Evolutionary conservation across 2,888 invertebrate genomes (phyloP).

Genomic region (Dusona sp.): DNA sequence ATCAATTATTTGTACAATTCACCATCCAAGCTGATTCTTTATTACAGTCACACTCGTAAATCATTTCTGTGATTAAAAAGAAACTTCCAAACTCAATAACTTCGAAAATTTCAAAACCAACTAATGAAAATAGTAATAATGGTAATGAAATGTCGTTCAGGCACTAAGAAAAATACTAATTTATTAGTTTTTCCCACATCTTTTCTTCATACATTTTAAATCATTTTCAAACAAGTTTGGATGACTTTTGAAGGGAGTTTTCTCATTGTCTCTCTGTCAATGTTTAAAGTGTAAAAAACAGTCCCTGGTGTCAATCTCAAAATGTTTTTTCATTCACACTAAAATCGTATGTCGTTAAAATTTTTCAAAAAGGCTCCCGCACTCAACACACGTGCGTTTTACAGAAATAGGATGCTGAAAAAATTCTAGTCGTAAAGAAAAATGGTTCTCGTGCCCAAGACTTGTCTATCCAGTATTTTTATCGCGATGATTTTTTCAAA

Average conservation of each 20-base stretch:
- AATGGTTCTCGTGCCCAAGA: background rate
- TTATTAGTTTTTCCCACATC: background rate
- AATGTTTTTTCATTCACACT: background rate
- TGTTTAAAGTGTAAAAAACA: no score
- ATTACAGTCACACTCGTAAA: background rate
- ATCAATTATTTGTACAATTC: background rate
- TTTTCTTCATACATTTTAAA: background rate
- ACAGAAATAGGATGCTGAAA: background rate
- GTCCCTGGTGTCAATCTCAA: no score
- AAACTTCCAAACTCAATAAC: background rate
- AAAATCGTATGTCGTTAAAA: background rate
- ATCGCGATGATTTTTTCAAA: background rate
- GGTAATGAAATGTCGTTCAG: background rate
- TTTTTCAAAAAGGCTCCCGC: background rate
- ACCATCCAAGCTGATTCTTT: background rate
- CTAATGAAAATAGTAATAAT: background rate
- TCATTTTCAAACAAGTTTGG: no score
- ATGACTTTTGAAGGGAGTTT: no score
- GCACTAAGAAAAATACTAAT: background rate
- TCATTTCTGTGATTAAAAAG: background rate
- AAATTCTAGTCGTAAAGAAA: background rate
- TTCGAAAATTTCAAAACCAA: background rate
- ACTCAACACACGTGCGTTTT: background rate
- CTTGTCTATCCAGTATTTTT: background rate
- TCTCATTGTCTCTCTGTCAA: no score